A percentile compares a stretch with the other conserved stretches of the same genome.
These are phyloP conservation scores for Tetrapedia diversipes DNA, from an alignment of 2,888 invertebrate species.

Conservation along the genomic window DNA sequence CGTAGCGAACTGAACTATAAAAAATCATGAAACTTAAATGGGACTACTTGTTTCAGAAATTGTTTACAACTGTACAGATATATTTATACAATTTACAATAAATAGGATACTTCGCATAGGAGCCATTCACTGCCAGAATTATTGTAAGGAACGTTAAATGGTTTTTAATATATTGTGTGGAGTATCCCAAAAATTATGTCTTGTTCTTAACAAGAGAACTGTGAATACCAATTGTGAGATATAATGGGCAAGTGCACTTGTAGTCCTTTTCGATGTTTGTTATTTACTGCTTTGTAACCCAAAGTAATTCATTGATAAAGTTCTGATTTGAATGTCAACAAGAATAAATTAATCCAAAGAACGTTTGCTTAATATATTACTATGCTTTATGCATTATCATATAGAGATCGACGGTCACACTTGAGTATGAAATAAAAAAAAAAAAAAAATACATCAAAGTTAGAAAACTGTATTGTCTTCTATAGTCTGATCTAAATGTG, in stretches of 20 bases:
- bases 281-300: background rate
- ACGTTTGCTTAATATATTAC: conserved; percentile 28
- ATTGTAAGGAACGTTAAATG: conserved; percentile 22
- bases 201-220: conserved; percentile 1
- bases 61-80: conserved; percentile 46
- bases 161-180: conserved; percentile 18
- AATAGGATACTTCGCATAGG: conserved; percentile 24
- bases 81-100: conserved; percentile 17
- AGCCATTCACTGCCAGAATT: conserved; percentile 53
- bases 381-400: conserved; percentile 4
- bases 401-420: conserved; percentile 4
- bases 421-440: conserved; percentile 11
- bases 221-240: conserved; percentile 17
- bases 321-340: background rate
- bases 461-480: conserved; percentile 13
- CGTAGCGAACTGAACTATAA: background rate
- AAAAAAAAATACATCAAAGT: conserved; percentile 2
- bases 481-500: conserved; percentile 21
- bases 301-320: background rate
- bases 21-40: background rate
- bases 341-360: background rate
- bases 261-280: conserved; percentile 42
- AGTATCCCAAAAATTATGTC: background rate
- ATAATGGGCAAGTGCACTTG: conserved; percentile 59
- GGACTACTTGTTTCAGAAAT: conserved; percentile 2